A percentile compares a stretch with the other conserved stretches of the same genome.
Evolutionary conservation across 2,888 invertebrate species (phyloP).

Genomic region (Hedya salicella): DNA sequence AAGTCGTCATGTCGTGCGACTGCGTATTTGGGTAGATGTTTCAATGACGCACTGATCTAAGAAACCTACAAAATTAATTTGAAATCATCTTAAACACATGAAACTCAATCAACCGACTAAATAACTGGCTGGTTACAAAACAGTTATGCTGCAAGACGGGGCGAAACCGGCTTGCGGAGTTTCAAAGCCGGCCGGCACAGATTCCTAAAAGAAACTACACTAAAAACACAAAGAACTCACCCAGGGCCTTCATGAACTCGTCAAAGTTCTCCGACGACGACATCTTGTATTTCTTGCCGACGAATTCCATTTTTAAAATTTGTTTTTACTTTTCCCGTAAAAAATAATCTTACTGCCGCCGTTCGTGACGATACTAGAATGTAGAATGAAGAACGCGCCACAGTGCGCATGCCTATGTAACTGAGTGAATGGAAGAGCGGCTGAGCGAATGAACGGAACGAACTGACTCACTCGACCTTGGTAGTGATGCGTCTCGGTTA

Average conservation of each 20-base stretch:
- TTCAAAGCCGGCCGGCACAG: slow-evolving; percentile 66
- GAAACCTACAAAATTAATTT: background rate
- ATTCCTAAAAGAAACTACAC: slow-evolving; percentile 49
- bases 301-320: slow-evolving; percentile 73
- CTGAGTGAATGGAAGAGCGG: slow-evolving; percentile 41
- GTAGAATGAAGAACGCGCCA: slow-evolving; percentile 40
- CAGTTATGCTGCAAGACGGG: slow-evolving; percentile 38
- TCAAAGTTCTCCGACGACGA: slow-evolving; percentile 93
- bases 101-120: slow-evolving; percentile 27
- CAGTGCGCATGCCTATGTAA: slow-evolving; percentile 38
- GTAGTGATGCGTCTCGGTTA: slow-evolving; percentile 40
- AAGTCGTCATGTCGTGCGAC: background rate
- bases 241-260: slow-evolving; percentile 94
- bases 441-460: slow-evolving; percentile 40
- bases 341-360: slow-evolving; percentile 17
- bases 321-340: slow-evolving; percentile 15
- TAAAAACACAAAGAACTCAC: slow-evolving; percentile 83
- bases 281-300: slow-evolving; percentile 93
- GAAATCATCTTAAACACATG: slow-evolving; percentile 15
- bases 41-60: background rate
- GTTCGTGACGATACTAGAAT: slow-evolving; percentile 40
- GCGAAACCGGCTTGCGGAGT: slow-evolving; percentile 46
- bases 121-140: slow-evolving; percentile 24
- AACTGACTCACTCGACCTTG: slow-evolving; percentile 45
- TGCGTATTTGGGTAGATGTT: background rate